Percentiles rank a stretch among this genome's conserved stretches.
phyloP scores from a whole-genome alignment of 23 tunicate species.

The Corella eumyota region DNA sequence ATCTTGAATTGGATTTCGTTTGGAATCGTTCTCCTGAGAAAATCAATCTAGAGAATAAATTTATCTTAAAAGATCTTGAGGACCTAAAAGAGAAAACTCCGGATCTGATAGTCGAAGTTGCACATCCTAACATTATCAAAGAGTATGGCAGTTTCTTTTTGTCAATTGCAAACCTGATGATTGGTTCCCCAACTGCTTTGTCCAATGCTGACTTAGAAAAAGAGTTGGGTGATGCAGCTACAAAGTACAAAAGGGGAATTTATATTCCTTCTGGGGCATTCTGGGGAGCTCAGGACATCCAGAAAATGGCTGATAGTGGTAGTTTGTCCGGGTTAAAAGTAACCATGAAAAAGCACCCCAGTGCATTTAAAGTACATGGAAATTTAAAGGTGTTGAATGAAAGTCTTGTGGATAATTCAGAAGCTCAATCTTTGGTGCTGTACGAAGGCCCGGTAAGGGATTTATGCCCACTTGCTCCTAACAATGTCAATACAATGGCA shows the following conservation, averaged over 20 bases:
- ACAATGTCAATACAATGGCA: slow-evolving; percentile 95
- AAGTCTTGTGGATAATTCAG: background rate
- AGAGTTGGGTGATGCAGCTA: slow-evolving; percentile 22
- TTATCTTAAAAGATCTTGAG: slow-evolving; percentile 34
- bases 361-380: slow-evolving; percentile 35
- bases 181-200: slow-evolving; percentile 84
- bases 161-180: slow-evolving; percentile 34
- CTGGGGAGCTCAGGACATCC: slow-evolving; percentile 88
- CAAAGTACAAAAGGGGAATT: slow-evolving; percentile 12
- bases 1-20: slow-evolving; percentile 55
- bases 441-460: slow-evolving; percentile 63
- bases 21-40: slow-evolving; percentile 68
- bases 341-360: slow-evolving; percentile 92
- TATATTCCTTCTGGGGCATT: slow-evolving; percentile 86
- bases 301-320: slow-evolving; percentile 53
- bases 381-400: slow-evolving; percentile 20
- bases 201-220: slow-evolving; percentile 26
- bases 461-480: slow-evolving; percentile 79
- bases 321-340: slow-evolving; percentile 31
- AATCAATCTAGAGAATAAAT: slow-evolving; percentile 3
- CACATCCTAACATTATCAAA: slow-evolving; percentile 58
- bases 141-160: slow-evolving; percentile 48
- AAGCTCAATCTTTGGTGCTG: slow-evolving; percentile 17
- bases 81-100: slow-evolving; percentile 17
- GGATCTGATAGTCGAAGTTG: slow-evolving; percentile 86